Conservation (phyloP, 2,888 invertebrate genomes). For the Biston stratarius region DNA sequence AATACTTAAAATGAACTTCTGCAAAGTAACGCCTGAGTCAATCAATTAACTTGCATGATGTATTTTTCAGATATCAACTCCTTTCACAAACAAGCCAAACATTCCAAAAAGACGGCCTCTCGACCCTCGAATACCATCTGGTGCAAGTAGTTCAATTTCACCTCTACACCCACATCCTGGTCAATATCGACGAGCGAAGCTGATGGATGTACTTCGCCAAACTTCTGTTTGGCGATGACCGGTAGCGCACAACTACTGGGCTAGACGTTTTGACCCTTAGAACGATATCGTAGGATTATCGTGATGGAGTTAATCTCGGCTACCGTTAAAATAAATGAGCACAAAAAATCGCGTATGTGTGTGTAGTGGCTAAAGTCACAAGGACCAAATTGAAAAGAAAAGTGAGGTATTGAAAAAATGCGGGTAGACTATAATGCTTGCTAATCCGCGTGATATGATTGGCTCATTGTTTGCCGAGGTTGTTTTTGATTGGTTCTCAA, state of each 20-base stretch:
- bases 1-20: too few species aligned
- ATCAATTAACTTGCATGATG: too few species aligned
- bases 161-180: conserved; percentile 94
- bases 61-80: conserved; percentile 92
- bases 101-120: conserved; percentile 94
- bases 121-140: conserved; percentile 92
- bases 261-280: conserved; percentile 23
- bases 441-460: neutral
- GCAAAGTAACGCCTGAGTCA: too few species aligned
- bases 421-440: neutral
- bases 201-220: conserved; percentile 89
- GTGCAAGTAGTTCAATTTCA: conserved; percentile 89
- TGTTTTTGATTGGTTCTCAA: neutral
- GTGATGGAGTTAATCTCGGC: conserved; percentile 8
- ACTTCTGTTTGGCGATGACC: conserved; percentile 82
- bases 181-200: conserved; percentile 90
- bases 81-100: conserved; percentile 93
- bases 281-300: conserved; percentile 8
- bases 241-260: conserved; percentile 58
- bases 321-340: conserved; percentile 2
- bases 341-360: neutral
- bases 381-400: neutral
- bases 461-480: neutral
- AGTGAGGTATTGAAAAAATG: neutral
- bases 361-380: neutral